phyloP scores from a whole-genome alignment of 2,113 vertebrate genomes.

The Gavia stellata region DNA sequence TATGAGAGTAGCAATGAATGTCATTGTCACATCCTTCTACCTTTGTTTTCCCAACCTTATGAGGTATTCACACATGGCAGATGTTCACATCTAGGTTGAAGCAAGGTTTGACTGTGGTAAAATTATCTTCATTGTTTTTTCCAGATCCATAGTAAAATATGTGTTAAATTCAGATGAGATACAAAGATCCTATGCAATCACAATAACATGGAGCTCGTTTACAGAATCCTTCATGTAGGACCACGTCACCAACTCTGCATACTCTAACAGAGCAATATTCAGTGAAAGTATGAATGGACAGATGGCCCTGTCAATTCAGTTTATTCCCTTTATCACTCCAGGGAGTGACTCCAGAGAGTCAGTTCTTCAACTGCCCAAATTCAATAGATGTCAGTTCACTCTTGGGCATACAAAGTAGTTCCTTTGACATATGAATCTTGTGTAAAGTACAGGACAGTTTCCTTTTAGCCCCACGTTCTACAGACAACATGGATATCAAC shows the following conservation, averaged over 20 bases:
- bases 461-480: neutral
- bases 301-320: neutral
- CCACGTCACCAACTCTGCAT: neutral
- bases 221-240: neutral
- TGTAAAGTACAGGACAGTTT: neutral
- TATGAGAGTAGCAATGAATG: neutral
- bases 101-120: neutral
- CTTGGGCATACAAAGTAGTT: neutral
- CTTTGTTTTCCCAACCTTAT: neutral
- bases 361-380: neutral
- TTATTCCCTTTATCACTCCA: neutral
- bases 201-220: fast-evolving
- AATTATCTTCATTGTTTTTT: neutral
- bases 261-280: neutral
- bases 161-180: neutral
- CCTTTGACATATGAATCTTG: neutral
- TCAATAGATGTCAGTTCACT: neutral
- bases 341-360: neutral
- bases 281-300: neutral
- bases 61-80: neutral
- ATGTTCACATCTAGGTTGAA: neutral
- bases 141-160: neutral
- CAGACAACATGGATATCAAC: neutral
- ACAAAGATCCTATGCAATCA: neutral
- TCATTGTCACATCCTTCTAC: neutral